Conservation (phyloP, 2,888 invertebrate genomes). For the Uropetala carovei region DNA sequence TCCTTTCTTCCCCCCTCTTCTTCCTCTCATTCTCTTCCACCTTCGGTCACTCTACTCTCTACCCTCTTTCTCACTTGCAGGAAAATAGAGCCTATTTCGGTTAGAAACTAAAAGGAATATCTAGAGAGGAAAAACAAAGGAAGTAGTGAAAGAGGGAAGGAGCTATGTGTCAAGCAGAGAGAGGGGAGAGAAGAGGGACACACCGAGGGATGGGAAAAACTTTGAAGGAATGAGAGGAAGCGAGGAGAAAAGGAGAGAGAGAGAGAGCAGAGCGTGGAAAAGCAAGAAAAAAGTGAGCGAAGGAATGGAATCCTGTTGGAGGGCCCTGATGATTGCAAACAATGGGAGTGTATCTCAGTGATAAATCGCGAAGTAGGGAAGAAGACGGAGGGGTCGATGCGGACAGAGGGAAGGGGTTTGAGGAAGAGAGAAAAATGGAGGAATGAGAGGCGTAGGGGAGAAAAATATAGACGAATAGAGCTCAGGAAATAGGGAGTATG, state of each 20-base stretch:
- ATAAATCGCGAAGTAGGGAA: constrained; percentile 31
- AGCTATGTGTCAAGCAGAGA: constrained; percentile 1
- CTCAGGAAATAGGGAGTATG: not conserved
- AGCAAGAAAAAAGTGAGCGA: not conserved
- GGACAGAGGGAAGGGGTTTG: not conserved
- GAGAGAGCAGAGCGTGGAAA: not conserved
- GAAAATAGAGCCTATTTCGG: constrained; percentile 28
- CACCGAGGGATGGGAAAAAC: not conserved
- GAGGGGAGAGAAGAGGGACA: not conserved
- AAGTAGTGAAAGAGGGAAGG: not conserved
- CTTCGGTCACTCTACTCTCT: not conserved
- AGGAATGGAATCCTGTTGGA: constrained; percentile 57
- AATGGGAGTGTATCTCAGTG: constrained; percentile 57
- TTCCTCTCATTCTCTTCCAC: not conserved
- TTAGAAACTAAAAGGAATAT: not conserved
- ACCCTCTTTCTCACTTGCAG: not conserved
- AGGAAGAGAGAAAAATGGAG: not conserved
- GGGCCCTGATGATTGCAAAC: constrained; percentile 60
- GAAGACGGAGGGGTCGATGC: not conserved
- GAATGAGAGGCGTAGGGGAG: not conserved
- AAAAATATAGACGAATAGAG: too few relatives aligned
- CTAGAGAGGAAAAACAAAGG: constrained; percentile 5
- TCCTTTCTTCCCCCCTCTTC: too few relatives aligned
- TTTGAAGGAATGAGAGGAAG: not conserved
- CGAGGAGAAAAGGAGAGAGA: not conserved